phyloP scores from a whole-genome alignment of 2,888 invertebrate genomes.

The Pyrrhosoma nymphula region DNA sequence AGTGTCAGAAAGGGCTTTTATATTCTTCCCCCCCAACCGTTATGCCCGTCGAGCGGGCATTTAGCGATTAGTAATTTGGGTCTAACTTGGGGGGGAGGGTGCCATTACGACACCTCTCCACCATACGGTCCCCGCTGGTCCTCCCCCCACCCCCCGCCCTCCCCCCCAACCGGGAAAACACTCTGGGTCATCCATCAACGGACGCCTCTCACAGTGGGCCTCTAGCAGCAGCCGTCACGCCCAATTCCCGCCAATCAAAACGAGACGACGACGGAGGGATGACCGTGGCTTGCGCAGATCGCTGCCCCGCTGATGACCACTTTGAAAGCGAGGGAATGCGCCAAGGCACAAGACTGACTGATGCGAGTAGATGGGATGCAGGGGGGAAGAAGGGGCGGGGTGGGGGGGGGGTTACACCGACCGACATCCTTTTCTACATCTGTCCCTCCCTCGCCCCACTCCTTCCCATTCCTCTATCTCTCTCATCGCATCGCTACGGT shows the following conservation, averaged over 20 bases:
- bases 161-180: too few relatives aligned
- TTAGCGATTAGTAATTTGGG: not conserved
- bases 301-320: not conserved
- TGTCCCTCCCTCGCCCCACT: not conserved
- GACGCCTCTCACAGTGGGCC: not conserved
- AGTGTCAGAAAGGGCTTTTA: too few relatives aligned
- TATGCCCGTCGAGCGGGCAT: not conserved
- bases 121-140: not conserved
- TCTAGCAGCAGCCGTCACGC: not conserved
- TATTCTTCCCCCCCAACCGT: too few relatives aligned
- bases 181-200: not conserved
- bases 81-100: not conserved
- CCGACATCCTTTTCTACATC: not conserved
- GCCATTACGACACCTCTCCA: not conserved
- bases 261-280: not conserved
- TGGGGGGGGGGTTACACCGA: too few relatives aligned
- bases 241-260: conserved; percentile 43
- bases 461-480: not conserved
- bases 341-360: not conserved
- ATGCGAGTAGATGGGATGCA: not conserved
- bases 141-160: not conserved
- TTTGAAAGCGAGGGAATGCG: not conserved
- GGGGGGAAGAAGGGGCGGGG: too few relatives aligned
- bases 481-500: not conserved
- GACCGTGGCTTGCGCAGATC: conserved; percentile 13